These are phyloP conservation scores for Serripes groenlandicus DNA, from an alignment of 2,888 invertebrate genomes.

Conservation along the genomic window DNA sequence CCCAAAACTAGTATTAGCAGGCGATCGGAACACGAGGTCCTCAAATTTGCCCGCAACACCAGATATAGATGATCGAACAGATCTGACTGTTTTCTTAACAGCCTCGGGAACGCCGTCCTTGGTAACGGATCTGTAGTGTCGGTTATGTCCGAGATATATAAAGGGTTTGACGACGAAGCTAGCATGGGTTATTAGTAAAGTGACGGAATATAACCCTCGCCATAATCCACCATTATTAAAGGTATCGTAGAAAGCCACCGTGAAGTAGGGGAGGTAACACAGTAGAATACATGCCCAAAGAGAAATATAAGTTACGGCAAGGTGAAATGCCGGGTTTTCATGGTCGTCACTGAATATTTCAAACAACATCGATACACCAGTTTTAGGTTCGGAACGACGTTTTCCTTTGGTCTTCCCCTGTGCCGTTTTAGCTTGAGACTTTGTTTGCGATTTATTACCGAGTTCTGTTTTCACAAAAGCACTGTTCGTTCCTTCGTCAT, in stretches of 20 bases:
- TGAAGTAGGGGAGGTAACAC: constrained; percentile 66
- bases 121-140: constrained; percentile 64
- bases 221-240: constrained; percentile 53
- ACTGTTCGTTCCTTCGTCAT: background rate
- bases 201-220: constrained; percentile 68
- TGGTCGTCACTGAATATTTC: constrained; percentile 68
- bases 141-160: constrained; percentile 72
- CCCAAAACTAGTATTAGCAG: constrained; percentile 51
- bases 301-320: constrained; percentile 71
- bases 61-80: constrained; percentile 52
- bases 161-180: constrained; percentile 72
- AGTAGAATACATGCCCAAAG: constrained; percentile 59
- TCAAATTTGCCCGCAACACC: constrained; percentile 60
- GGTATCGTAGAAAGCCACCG: constrained; percentile 53
- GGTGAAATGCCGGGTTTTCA: constrained; percentile 69
- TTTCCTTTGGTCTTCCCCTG: background rate
- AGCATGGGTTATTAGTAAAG: constrained; percentile 61
- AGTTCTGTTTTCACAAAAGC: background rate
- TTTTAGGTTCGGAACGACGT: background rate
- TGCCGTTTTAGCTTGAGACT: background rate
- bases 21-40: constrained; percentile 65
- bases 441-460: background rate
- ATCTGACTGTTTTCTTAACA: constrained; percentile 57
- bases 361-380: constrained; percentile 29
- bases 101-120: constrained; percentile 68